Evolutionary conservation across 2,113 vertebrate genomes (phyloP), one percentile per base, ranked within the genome.

Genomic region (Hippocampus guttulatus): DNA sequence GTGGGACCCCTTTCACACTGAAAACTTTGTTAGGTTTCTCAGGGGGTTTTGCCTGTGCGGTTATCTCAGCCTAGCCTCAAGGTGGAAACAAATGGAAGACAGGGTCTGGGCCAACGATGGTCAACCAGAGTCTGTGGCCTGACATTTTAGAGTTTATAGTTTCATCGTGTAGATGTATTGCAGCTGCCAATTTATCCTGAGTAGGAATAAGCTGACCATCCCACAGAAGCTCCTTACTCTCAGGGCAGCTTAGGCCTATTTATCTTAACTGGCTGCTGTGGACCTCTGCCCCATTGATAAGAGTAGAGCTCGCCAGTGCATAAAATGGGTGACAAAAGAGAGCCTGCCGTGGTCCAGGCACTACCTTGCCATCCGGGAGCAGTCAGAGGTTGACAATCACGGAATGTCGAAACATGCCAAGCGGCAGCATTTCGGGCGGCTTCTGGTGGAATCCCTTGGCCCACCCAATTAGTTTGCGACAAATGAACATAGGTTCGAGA

Each of bases 171-270:
- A 16, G 15, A 16, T 3, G 15, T 49, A 49, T 21, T 55, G 52
- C 21, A 23, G 21, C n/a, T 55, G 52, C 9, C 52, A 55, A n/a
- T 55, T 55, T n/a, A 21, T 55, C 9, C 9, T 23, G 52, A 55
- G 52, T 90, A 84, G 76, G 87, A 88, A 75, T 87, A 85, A 83
- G 82, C 81, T 72, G 75, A 76, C 78, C 74, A 81, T 86, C 78
- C 76, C 65, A 62, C 73, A 76, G 80, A 88, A 90, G 84, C 88
- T 66, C 74, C 85, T 89, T 86, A 88, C 69, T 68, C 77, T 77
- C 69, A 77, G 68, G 74, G 70, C 78, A 86, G 84, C 80, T 86
- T 85, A 87, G 85, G 54, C 77, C 69, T 77, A 84, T 86, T 64
- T 47, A 82, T 81, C 71, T 85, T 71, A 79, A 84, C 81, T 84